phyloP scores from a whole-genome alignment of 2,888 invertebrate species.

The Pristionchus arcanus region DNA sequence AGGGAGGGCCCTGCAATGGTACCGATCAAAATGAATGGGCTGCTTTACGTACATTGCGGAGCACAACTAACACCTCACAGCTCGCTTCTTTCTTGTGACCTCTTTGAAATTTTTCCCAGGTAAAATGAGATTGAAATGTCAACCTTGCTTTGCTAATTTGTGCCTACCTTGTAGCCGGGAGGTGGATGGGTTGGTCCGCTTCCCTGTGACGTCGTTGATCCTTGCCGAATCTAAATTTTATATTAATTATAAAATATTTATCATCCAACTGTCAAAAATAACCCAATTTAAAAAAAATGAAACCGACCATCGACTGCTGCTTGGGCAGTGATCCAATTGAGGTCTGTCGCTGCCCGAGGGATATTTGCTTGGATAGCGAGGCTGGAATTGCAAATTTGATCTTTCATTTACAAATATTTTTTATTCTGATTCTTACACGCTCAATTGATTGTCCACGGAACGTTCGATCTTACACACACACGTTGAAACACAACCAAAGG shows the following conservation, averaged over 20 bases:
- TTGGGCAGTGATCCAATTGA: neutral
- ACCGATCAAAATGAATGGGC: neutral
- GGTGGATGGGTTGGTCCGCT: slow-evolving; percentile 28
- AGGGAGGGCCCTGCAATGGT: neutral
- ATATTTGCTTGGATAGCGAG: neutral
- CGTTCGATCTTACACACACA: neutral
- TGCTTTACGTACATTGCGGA: too few relatives aligned
- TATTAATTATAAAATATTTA: neutral
- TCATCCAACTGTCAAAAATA: neutral
- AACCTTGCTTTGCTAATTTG: too few relatives aligned
- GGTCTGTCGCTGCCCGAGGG: slow-evolving; percentile 14
- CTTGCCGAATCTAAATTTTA: neutral
- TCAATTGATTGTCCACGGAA: neutral
- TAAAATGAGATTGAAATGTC: too few relatives aligned
- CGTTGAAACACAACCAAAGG: neutral
- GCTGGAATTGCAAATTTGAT: neutral
- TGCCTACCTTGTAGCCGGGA: slow-evolving; percentile 13
- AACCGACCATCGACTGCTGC: slow-evolving; percentile 3
- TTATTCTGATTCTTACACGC: neutral
- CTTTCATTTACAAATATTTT: neutral
- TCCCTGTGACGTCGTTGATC: neutral
- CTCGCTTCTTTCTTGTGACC: neutral
- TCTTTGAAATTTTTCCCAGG: too few relatives aligned
- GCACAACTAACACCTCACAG: neutral
- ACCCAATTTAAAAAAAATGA: neutral